Evolutionary conservation across 2,888 invertebrate species (phyloP).

Genomic region (Eurois occulta): DNA sequence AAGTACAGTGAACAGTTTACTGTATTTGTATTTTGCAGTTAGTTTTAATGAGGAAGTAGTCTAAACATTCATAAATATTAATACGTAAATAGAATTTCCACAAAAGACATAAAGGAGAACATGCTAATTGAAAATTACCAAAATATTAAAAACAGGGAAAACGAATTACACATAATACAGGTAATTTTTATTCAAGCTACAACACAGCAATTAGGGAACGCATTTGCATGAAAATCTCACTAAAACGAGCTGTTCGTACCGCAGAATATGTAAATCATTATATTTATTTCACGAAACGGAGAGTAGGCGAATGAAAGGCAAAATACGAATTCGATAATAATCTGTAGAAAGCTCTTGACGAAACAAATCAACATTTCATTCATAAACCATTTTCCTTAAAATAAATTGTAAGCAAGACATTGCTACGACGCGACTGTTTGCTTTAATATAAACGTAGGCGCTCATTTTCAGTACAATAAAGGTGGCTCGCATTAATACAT

Average conservation of each 20-base stretch:
- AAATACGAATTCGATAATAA: constrained; percentile 53
- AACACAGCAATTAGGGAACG: constrained; percentile 59
- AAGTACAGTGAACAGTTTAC: neutral
- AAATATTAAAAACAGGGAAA: constrained; percentile 44
- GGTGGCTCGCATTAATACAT: constrained; percentile 64
- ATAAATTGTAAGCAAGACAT: constrained; percentile 65
- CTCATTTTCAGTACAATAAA: constrained; percentile 69
- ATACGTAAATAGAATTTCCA: neutral
- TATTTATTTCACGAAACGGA: constrained; percentile 47
- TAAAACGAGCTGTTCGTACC: constrained; percentile 51
- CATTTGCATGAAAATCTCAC: constrained; percentile 61
- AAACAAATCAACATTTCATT: constrained; percentile 54
- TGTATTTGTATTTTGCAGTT: neutral
- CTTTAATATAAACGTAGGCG: constrained; percentile 75
- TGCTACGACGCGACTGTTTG: constrained; percentile 65
- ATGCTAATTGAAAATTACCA: constrained; percentile 23
- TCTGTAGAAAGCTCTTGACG: constrained; percentile 46
- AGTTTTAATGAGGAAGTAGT: neutral
- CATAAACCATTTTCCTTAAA: constrained; percentile 63
- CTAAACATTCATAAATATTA: neutral
- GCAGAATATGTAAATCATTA: constrained; percentile 58
- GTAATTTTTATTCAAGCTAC: constrained; percentile 58
- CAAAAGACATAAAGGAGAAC: constrained; percentile 2
- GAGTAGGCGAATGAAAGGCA: constrained; percentile 36
- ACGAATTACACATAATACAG: constrained; percentile 35